Percentiles rank a stretch among this genome's conserved stretches.
phyloP scores from a whole-genome alignment of 1,140 invertebrate species.

The Drosophila leontia region DNA sequence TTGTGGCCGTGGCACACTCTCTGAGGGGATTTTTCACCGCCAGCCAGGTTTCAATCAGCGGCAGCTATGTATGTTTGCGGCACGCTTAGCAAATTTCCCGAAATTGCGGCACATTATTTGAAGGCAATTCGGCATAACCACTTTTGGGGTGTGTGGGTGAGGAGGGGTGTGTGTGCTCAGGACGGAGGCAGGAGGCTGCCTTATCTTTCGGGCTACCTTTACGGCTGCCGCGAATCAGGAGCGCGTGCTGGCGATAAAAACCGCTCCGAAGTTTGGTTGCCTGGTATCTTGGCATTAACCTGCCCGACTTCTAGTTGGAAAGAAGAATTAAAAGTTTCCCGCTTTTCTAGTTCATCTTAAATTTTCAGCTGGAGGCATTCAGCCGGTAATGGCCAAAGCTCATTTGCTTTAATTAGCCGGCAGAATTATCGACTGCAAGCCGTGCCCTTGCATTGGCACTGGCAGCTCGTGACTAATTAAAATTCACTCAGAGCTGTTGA shows the following conservation, averaged over 20 bases:
- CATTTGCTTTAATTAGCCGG: constrained; percentile 27
- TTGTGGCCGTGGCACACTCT: background rate
- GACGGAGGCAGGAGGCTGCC: constrained; percentile 1
- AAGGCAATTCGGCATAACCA: constrained; percentile 28
- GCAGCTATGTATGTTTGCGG: constrained; percentile 7
- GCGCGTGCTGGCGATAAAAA: constrained; percentile 47
- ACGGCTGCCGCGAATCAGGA: constrained; percentile 6
- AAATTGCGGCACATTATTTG: constrained; percentile 48
- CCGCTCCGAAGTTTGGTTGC: constrained; percentile 14
- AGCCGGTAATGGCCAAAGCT: constrained; percentile 19
- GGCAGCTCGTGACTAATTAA: constrained; percentile 42
- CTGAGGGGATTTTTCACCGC: background rate
- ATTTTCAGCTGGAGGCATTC: constrained; percentile 17
- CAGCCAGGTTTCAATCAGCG: constrained; percentile 39
- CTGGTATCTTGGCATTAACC: constrained; percentile 40
- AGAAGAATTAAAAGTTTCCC: constrained; percentile 64
- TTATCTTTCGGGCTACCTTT: constrained; percentile 25
- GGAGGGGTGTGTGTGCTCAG: constrained; percentile 3
- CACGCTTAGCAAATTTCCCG: constrained; percentile 49
- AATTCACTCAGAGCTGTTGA: constrained; percentile 46
- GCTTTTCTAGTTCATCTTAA: constrained; percentile 18
- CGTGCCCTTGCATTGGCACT: background rate
- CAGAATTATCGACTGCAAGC: constrained; percentile 2
- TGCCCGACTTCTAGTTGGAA: constrained; percentile 26
- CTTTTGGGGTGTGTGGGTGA: background rate